phyloP scores from a whole-genome alignment of 2,888 invertebrate species.

The Neoitamus cyanurus region DNA sequence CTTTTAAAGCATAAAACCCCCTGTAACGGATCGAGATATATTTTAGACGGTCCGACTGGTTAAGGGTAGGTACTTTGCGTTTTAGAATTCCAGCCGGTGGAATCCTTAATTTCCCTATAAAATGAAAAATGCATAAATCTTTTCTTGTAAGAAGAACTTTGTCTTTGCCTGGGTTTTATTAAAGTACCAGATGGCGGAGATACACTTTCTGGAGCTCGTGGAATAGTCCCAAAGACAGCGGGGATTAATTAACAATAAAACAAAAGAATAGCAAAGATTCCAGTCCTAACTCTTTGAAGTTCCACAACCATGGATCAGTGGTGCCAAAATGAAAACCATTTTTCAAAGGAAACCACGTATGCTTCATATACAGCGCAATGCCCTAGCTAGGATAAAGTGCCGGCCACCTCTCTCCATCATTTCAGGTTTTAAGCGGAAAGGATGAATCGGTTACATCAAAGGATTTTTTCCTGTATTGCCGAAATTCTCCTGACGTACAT shows the following conservation, averaged over 20 bases:
- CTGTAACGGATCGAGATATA: background rate
- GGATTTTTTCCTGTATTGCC: background rate
- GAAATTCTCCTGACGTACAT: background rate
- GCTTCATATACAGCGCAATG: background rate
- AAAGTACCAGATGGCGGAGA: background rate
- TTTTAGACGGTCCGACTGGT: background rate
- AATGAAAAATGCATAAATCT: background rate
- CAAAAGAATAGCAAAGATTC: background rate
- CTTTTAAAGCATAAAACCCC: background rate
- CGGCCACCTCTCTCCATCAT: background rate
- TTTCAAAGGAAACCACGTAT: background rate
- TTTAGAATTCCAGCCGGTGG: background rate
- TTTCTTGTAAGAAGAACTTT: background rate
- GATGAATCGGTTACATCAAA: background rate
- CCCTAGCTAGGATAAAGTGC: background rate
- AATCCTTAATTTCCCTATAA: background rate
- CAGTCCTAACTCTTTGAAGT: background rate
- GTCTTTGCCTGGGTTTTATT: background rate
- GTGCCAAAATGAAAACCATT: background rate
- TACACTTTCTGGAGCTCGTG: background rate
- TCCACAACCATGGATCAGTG: background rate
- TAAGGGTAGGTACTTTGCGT: background rate
- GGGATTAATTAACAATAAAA: background rate
- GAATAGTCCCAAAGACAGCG: background rate
- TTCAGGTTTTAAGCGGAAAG: background rate